Conservation (phyloP, 2,113 vertebrate species). For the Gallinago paraguaiae region DNA sequence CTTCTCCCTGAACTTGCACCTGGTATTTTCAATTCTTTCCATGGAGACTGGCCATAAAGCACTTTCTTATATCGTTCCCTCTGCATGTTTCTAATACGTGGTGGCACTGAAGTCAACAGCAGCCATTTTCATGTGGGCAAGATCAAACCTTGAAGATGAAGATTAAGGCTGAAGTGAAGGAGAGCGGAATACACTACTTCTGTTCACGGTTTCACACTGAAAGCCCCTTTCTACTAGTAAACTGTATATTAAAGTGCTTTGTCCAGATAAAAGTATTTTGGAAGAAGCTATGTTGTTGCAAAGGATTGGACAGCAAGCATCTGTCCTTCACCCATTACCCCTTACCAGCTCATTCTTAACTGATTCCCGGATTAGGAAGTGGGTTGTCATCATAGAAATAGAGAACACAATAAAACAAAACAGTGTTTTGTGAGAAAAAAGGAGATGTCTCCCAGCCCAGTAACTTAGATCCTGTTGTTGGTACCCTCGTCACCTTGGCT, state of each 20-base stretch:
- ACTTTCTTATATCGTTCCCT: not conserved
- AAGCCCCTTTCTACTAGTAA: not conserved
- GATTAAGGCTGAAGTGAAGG: not conserved
- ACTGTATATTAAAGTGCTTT: not conserved
- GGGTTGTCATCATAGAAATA: not conserved
- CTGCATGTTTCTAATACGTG: not conserved
- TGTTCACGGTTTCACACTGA: not conserved
- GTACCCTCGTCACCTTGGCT: not conserved
- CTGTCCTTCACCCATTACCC: not conserved
- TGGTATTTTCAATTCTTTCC: constrained; percentile 7
- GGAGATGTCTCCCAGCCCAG: not conserved
- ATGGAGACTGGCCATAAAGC: not conserved
- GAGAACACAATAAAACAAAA: not conserved
- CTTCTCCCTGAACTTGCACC: constrained; percentile 24
- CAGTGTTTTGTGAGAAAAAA: not conserved
- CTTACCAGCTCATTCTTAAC: not conserved
- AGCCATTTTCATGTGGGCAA: not conserved
- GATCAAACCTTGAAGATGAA: not conserved
- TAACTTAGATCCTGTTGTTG: not conserved
- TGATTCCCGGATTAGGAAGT: not conserved
- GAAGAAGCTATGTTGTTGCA: not conserved
- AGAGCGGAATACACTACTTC: not conserved
- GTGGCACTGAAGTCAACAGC: not conserved
- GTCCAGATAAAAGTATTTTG: not conserved
- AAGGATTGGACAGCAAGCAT: not conserved